Base-by-base conservation (phyloP, 2,797 vertebrate genomes). In the Sebastes hopkinsi region DNA sequence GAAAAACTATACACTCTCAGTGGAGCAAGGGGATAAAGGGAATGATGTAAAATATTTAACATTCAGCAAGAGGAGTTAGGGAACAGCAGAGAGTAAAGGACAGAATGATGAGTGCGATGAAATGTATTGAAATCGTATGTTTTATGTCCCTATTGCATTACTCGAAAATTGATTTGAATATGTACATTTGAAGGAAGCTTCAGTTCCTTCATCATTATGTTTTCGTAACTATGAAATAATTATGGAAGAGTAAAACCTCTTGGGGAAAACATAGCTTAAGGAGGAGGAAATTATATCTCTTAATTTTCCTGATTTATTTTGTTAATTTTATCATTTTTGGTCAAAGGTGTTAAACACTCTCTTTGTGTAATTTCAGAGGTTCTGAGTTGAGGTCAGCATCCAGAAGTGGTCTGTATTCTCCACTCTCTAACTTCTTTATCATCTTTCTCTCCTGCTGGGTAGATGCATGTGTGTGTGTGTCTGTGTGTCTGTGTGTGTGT, bases 371-470 rank as follows among this genome's bases (percentile, higher is more conserved):
- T 70, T 80, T 75, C 22, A 66, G 65, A 36, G 50, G 67, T 81
- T 81, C 86, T 75, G 82, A 89, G 88, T 88, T 87, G 70, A 88
- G 90, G 91, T 92, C 87, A 89, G 67, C 81, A 75, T 88, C 82
- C 78, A 77, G 86, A 92, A 92, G 92, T 90, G 87, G 86, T 93
- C 82, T 66, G 83, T 81, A 82, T 91, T 79, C 84, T 89, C 70
- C 78, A 81, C 83, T 89, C 50, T 87, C 91, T 92, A 95, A 93
- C 94, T 95, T 95, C 95, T 96, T 95, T 95, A 95, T 95, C 93
- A 95, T 93, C 90, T 83, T 70, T 79, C 85, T 87, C 72, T 88
- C 91, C 74, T 86, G 80, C 90, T 86, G 88, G 29, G 67, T 67
- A 59, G 36, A 69, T 72, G 29, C 66, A 60, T 8, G 6, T 11